Base-by-base conservation (phyloP, 2,888 invertebrate genomes). In the Apodemia mormo region DNA sequence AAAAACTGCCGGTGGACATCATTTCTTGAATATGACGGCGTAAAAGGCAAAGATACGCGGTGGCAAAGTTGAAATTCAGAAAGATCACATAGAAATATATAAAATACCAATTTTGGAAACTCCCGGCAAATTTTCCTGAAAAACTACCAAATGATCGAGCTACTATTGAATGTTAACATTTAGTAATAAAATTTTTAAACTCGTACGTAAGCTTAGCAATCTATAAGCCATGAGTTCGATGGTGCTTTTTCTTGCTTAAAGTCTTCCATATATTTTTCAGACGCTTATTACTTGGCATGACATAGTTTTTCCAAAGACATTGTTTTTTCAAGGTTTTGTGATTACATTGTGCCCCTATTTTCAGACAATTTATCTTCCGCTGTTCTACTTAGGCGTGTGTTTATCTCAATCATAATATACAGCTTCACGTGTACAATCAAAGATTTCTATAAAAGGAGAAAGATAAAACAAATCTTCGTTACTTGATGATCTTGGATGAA, bases 341-440 rank as follows among this genome's bases (percentile, higher is more conserved):
- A 61, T 61, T 61, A 61, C 61, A 33, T 61, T 61, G 61, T 61
- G 61, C 12, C 61, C 61, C 61, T 61, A 61, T 33, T 61, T 61
- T 33, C 33, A 33, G 33, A 33, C 30, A 30, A 61, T 61, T 61
- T 61, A 12, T 61, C 61, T 61, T 33, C 30, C 30, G 9, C 30
- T 58, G 58, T 30, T 29, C 10, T 58, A 30, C 58, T 30, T 58
- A 12, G 58, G 58, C 58, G 9, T 58, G 22, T 30, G 29, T 58
- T 30, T 58, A 58, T 30, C 10, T 58, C 49, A n/a, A 52, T n/a
- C n/a, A n/a, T n/a, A n/a, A 14, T 52, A 52, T 52, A n/a, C 14
- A 52, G 2, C 14, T 1, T 52, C 10, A n/a, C n/a, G n/a, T 52
- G n/a, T n/a, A 52, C 49, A 52, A 7, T 43, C 43, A 43, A 45